Conservation (phyloP, 2,113 vertebrate species). For the Procavia capensis region DNA sequence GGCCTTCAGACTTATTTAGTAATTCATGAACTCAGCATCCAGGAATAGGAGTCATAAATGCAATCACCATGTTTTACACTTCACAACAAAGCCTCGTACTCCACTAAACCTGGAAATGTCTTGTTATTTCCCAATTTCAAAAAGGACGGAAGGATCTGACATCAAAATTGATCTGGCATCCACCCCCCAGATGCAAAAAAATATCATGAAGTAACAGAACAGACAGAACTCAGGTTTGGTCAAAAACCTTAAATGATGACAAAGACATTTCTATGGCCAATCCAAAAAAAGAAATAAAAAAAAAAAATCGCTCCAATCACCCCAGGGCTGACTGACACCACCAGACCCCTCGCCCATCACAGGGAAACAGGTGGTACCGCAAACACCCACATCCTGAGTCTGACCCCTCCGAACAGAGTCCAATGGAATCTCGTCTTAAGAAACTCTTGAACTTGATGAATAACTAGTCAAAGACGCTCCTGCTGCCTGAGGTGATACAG, state of each 20-base stretch:
- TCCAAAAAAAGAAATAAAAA: not conserved
- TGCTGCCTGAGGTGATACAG: too few species aligned
- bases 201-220: not conserved
- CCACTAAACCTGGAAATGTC: not conserved
- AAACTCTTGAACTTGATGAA: not conserved
- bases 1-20: not conserved
- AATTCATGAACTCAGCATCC: conserved; percentile 36
- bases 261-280: not conserved
- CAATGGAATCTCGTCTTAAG: not conserved
- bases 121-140: conserved; percentile 6
- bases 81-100: conserved; percentile 25
- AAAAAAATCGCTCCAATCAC: not conserved
- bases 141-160: not conserved
- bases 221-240: not conserved
- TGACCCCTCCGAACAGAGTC: not conserved
- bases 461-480: too few species aligned
- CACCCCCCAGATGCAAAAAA: not conserved
- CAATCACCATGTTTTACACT: not conserved
- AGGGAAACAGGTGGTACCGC: not conserved
- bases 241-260: not conserved
- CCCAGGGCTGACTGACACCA: not conserved
- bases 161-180: not conserved
- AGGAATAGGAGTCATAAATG: not conserved
- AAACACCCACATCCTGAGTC: not conserved
- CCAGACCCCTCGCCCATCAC: not conserved